Base-by-base conservation (phyloP, 2,797 vertebrate species). In the Todus mexicanus region DNA sequence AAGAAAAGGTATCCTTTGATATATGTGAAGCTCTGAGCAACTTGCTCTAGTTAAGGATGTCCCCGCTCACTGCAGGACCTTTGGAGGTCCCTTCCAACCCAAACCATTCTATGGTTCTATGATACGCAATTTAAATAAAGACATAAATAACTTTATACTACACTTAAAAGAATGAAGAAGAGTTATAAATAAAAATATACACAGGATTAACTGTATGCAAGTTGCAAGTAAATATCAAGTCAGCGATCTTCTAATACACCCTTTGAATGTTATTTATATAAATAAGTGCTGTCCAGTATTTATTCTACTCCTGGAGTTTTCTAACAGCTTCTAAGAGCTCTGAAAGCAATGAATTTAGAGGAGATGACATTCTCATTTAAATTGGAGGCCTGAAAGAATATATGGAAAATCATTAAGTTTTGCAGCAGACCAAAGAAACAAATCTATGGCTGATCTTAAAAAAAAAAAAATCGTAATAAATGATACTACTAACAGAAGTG, bases 351-450 rank as follows among this genome's bases (percentile, higher is more conserved):
- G 61, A 54, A 70, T 60, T 93, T 75, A n/a, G 64, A 90, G 48
- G 13, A 56, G 78, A 84, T 20, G 35, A 77, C 21, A 17, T 65
- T 77, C 92, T 77, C 33, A 63, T 92, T 94, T 85, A 88, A 42
- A 57, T 2, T 25, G 43, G 42, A 91, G 43, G 56, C 31, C 47
- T 89, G 50, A 38, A 89, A 93, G 42, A 66, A 94, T 61, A 75
- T 47, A 85, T 53, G 70, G 78, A 82, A 88, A 95, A 96, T 88
- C 87, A 53, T 91, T 92, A 93, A 50, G n/a, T 86, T 93, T 93
- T 96, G 79, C 90, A 95, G 89, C 66, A 84, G 64, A 86, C 42
- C 87, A 84, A 84, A 84, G 64, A 92, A 93, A 82, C 19, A 57
- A 43, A 93, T 85, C 82, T 45, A 79, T 68, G 38, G n/a, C 12